phyloP scores from a whole-genome alignment of 1,140 invertebrate species.

The Zaprionus inermis region DNA sequence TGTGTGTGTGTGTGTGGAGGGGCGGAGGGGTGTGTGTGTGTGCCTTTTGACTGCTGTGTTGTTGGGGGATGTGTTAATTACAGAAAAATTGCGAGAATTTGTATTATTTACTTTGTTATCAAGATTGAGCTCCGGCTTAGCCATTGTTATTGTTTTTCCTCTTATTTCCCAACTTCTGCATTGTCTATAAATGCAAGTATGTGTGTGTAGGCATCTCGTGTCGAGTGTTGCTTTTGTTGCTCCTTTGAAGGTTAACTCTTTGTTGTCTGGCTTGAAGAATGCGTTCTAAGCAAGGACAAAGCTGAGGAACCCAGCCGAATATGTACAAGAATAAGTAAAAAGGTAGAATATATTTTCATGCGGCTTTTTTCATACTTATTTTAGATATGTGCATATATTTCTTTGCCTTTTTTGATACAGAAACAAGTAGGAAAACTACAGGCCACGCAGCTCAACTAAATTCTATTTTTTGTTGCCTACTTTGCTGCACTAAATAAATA shows the following conservation, averaged over 20 bases:
- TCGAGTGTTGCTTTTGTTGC: slow-evolving; percentile 26
- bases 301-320: not conserved
- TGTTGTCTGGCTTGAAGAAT: no score
- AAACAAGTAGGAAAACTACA: no score
- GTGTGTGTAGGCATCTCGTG: slow-evolving; percentile 20
- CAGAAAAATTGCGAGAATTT: slow-evolving; percentile 80
- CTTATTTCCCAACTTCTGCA: slow-evolving; percentile 15
- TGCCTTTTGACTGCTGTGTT: slow-evolving; percentile 51
- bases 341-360: no score
- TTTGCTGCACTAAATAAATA: no score
- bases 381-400: no score
- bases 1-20: slow-evolving; percentile 18
- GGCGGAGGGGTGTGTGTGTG: slow-evolving; percentile 8
- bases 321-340: no score
- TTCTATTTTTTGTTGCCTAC: no score
- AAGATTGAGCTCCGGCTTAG: slow-evolving; percentile 58
- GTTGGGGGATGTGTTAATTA: slow-evolving; percentile 74
- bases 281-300: not conserved
- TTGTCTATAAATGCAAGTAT: slow-evolving; percentile 43
- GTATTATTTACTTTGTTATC: slow-evolving; percentile 81
- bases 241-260: slow-evolving; percentile 37
- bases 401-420: no score
- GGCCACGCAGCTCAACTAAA: no score
- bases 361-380: no score
- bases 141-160: slow-evolving; percentile 44